Conservation (phyloP, 2,797 vertebrate species). For the Eulemur rubriventer region DNA sequence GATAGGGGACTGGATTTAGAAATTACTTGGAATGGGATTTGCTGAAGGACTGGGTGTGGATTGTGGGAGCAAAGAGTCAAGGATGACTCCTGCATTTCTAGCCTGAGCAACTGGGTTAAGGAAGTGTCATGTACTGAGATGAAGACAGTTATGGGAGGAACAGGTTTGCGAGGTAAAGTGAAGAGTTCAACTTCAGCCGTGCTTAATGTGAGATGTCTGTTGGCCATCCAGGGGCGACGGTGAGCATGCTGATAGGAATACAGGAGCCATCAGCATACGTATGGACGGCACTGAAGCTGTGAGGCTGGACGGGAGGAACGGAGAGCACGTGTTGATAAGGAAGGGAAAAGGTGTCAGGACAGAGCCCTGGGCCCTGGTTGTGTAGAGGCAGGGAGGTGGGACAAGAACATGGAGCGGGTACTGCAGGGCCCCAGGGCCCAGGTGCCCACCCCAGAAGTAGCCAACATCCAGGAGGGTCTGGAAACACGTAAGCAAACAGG, state of each 20-base stretch:
- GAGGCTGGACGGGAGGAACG: not conserved
- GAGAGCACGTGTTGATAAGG: too few relatives aligned
- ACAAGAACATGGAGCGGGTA: too few relatives aligned
- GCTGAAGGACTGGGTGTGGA: not conserved
- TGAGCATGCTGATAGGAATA: not conserved
- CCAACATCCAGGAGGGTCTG: not conserved
- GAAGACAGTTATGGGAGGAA: not conserved
- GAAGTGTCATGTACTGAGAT: not conserved
- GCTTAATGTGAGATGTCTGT: too few relatives aligned
- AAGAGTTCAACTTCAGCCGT: not conserved
- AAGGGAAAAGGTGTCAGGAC: too few relatives aligned
- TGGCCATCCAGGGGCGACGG: not conserved
- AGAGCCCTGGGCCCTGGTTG: too few relatives aligned
- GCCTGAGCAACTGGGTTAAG: not conserved
- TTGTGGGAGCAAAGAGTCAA: not conserved
- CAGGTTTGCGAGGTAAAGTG: not conserved
- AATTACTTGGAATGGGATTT: not conserved
- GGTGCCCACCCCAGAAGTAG: too few relatives aligned
- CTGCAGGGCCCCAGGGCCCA: not conserved
- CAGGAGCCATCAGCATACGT: not conserved
- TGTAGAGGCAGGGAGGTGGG: too few relatives aligned
- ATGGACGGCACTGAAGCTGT: not conserved
- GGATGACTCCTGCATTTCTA: not conserved
- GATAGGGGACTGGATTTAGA: not conserved
- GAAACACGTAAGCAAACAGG: not conserved